Evolutionary conservation across 2,113 vertebrate genomes (phyloP).

Genomic region (Bostrychus sinensis): DNA sequence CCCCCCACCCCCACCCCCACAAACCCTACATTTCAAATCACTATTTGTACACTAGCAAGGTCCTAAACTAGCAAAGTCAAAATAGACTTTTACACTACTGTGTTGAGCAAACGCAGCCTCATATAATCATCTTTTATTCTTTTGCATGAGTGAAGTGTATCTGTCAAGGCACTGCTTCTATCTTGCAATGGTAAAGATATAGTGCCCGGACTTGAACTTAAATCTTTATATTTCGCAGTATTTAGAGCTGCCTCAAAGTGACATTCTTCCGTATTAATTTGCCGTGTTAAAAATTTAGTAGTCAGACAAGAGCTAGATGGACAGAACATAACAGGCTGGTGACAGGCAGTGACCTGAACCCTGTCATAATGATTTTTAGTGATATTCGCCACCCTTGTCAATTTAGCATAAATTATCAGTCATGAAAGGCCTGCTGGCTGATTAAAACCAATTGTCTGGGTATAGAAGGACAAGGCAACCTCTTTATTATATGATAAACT

Average conservation of each 20-base stretch:
- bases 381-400: constrained; percentile 79
- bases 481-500: constrained; percentile 82
- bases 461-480: constrained; percentile 81
- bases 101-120: too few relatives aligned
- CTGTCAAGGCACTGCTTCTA: not conserved
- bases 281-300: constrained; percentile 36
- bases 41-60: constrained; percentile 84
- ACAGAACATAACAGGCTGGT: constrained; percentile 61
- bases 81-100: constrained; percentile 21
- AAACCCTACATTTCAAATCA: constrained; percentile 82
- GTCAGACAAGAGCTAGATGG: constrained; percentile 32
- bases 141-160: constrained; percentile 7
- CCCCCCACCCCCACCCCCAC: not conserved
- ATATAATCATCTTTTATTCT: too few relatives aligned
- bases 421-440: constrained; percentile 78
- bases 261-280: constrained; percentile 20
- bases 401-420: constrained; percentile 82
- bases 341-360: constrained; percentile 73
- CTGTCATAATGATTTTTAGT: constrained; percentile 78
- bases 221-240: too few relatives aligned
- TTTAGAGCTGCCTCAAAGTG: constrained; percentile 3
- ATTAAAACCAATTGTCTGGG: constrained; percentile 84
- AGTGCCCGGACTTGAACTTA: too few relatives aligned
- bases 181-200: not conserved
- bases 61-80: constrained; percentile 50